phyloP scores from a whole-genome alignment of 2,888 invertebrate species.

The Yponomeuta plumbellus region DNA sequence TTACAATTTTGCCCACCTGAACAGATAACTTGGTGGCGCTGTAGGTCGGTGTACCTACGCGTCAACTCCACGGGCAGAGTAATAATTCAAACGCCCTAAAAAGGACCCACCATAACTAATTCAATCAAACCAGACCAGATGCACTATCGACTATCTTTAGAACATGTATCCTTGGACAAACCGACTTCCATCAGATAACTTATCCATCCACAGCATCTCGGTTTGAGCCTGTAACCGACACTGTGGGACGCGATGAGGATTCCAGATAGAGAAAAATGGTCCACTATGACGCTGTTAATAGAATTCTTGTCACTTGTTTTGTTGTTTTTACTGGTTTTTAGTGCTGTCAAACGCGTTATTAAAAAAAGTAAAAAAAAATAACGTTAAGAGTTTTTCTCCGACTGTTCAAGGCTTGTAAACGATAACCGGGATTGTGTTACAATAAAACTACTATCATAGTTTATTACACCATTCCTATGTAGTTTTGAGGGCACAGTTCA shows the following conservation, averaged over 20 bases:
- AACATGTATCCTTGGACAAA: neutral
- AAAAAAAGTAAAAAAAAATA: no score
- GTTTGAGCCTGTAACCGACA: neutral
- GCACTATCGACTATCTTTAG: neutral
- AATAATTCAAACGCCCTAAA: neutral
- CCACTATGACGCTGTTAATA: neutral
- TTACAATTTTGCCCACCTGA: no score
- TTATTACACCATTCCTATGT: no score
- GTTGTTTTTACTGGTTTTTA: neutral
- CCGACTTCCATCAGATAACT: neutral
- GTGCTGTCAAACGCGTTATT: neutral
- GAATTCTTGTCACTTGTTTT: neutral
- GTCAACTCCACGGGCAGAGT: neutral
- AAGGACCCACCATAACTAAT: neutral
- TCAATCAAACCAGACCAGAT: neutral
- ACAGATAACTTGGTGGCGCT: no score
- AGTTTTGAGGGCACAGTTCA: no score
- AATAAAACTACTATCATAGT: no score
- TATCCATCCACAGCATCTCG: neutral
- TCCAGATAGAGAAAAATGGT: neutral
- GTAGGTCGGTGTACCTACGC: neutral
- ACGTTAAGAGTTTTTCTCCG: no score
- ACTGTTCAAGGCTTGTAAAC: neutral
- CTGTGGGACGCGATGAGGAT: neutral
- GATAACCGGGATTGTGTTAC: no score